Conservation (phyloP, 2,888 invertebrate species). For the Choreutis nemorana region DNA sequence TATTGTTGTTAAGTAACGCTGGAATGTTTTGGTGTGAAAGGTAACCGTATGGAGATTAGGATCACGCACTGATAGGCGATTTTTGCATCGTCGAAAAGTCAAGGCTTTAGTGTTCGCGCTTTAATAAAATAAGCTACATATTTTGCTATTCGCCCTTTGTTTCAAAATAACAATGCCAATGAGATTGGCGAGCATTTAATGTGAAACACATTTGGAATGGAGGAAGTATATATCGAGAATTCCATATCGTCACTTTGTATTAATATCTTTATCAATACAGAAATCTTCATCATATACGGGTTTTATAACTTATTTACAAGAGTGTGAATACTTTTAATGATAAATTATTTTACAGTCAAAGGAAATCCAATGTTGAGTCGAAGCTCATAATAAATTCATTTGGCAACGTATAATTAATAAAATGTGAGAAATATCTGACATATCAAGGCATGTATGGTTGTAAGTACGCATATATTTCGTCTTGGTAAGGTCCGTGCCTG, state of each 20-base stretch:
- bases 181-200: constrained; percentile 11
- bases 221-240: no score
- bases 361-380: constrained; percentile 16
- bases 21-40: constrained; percentile 44
- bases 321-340: constrained; percentile 23
- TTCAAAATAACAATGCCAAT: no score
- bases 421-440: constrained; percentile 54
- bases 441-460: constrained; percentile 29
- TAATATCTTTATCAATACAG: no score
- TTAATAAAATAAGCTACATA: no score
- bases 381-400: constrained; percentile 23
- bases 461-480: constrained; percentile 10
- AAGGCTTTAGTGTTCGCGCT: no score
- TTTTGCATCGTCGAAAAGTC: no score
- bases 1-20: constrained; percentile 37
- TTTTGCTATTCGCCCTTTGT: no score
- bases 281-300: constrained; percentile 13
- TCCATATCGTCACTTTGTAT: no score
- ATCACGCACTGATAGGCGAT: constrained; percentile 40
- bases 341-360: constrained; percentile 15
- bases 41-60: constrained; percentile 57
- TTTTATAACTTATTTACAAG: constrained; percentile 22
- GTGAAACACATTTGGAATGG: constrained; percentile 14
- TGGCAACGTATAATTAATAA: constrained; percentile 30
- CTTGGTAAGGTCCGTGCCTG: constrained; percentile 7